These are phyloP conservation scores for Formicarius rufipectus DNA, from an alignment of 2,113 vertebrate genomes.

Conservation along the genomic window DNA sequence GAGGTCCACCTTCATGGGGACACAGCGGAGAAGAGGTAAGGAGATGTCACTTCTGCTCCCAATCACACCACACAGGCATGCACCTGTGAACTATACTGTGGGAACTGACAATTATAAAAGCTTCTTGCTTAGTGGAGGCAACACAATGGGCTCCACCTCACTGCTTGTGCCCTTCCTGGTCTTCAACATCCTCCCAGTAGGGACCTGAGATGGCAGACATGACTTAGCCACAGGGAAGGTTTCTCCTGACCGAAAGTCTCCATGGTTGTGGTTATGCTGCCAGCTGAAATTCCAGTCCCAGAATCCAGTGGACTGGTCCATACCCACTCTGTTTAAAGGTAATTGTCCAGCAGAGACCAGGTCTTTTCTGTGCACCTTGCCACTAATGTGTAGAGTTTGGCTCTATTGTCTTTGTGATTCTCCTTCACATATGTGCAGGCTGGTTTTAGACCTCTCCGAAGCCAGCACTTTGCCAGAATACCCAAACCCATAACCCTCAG, in stretches of 20 bases:
- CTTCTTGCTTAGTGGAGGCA: neutral
- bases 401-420: neutral
- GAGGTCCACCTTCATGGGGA: neutral
- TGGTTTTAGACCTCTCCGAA: neutral
- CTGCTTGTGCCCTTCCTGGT: neutral
- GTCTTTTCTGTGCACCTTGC: neutral
- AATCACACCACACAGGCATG: rapidly evolving
- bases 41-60: neutral
- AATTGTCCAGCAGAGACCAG: neutral
- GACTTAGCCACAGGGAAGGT: neutral
- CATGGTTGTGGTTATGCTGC: rapidly evolving
- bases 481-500: neutral
- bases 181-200: neutral
- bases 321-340: neutral
- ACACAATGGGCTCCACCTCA: neutral
- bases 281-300: neutral
- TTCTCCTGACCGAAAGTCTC: neutral
- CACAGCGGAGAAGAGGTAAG: neutral
- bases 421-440: neutral
- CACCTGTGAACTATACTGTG: neutral
- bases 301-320: neutral
- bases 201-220: neutral
- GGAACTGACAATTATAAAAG: neutral
- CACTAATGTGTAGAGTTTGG: neutral
- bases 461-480: neutral